Conservation (phyloP, 2,797 vertebrate genomes). For the Halcyon badia region DNA sequence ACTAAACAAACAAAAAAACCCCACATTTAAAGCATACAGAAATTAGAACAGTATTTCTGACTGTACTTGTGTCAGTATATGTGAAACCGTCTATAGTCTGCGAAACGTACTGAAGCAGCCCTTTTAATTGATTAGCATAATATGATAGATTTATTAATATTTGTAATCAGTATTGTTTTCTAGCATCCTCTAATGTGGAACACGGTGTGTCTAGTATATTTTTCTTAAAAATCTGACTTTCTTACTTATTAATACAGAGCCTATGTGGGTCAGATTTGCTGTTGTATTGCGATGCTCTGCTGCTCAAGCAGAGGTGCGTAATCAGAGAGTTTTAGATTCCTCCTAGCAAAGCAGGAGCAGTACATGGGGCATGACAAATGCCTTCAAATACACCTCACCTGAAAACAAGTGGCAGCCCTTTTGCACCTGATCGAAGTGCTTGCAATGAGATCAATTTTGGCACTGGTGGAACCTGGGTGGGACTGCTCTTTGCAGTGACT, state of each 20-base stretch:
- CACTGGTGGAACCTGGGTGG: background rate
- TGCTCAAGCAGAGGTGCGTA: fast-evolving
- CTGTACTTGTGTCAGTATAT: background rate
- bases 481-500: background rate
- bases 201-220: background rate
- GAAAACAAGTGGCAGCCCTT: background rate
- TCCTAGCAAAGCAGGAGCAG: background rate
- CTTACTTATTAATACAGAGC: background rate
- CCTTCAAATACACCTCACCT: background rate
- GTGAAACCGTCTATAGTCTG: background rate
- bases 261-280: background rate
- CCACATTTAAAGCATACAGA: background rate
- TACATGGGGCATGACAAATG: fast-evolving
- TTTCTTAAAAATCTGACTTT: background rate
- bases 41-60: background rate
- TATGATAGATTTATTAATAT: background rate
- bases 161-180: background rate
- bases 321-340: background rate
- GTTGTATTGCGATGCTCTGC: background rate
- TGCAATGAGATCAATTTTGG: background rate
- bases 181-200: background rate
- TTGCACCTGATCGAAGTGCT: background rate
- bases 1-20: background rate
- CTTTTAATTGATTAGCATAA: background rate
- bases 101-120: background rate